Conservation (phyloP, 1,140 invertebrate species). For the Kradibia gibbosae region DNA sequence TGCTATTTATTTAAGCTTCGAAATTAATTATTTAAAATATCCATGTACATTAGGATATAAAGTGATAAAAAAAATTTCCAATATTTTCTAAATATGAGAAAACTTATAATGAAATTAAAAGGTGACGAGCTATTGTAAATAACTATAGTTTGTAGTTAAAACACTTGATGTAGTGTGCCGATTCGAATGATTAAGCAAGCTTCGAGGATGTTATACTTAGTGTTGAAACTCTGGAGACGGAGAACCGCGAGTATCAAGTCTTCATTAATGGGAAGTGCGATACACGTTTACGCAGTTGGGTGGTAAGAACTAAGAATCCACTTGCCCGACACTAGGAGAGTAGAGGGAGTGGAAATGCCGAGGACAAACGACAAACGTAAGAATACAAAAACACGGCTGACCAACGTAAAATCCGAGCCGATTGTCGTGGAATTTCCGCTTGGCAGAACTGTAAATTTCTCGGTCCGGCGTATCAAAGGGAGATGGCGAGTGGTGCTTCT, state of each 20-base stretch:
- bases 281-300: too few relatives aligned
- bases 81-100: too few relatives aligned
- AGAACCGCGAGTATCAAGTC: neutral
- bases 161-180: too few relatives aligned
- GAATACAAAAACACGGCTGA: neutral
- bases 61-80: too few relatives aligned
- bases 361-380: too few relatives aligned
- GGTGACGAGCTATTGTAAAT: too few relatives aligned
- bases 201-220: neutral
- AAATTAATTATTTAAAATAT: too few relatives aligned
- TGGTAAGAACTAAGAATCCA: neutral
- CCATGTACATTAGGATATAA: too few relatives aligned
- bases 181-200: neutral
- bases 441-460: constrained; percentile 42
- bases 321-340: neutral
- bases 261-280: neutral
- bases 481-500: constrained; percentile 28
- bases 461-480: neutral
- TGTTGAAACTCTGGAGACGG: neutral
- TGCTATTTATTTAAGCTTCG: too few relatives aligned
- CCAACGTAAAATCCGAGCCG: constrained; percentile 34
- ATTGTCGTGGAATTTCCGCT: constrained; percentile 32
- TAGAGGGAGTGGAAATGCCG: too few relatives aligned
- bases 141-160: too few relatives aligned
- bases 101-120: too few relatives aligned